Evolutionary conservation across 1,140 invertebrate genomes (phyloP).

Genomic region (Drosophila bocqueti): DNA sequence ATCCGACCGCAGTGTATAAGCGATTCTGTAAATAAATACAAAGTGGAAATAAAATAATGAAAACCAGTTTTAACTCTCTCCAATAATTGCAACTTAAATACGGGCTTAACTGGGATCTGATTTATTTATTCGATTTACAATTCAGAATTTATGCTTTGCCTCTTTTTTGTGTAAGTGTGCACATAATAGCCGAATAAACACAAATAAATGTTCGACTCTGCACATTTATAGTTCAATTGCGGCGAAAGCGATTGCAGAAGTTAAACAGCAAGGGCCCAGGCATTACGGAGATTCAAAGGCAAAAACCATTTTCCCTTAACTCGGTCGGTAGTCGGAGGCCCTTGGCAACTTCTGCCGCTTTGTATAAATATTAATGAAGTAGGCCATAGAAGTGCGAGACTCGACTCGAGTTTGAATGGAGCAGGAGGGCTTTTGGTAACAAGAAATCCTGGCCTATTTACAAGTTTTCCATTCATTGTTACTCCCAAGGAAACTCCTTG

Average conservation of each 20-base stretch:
- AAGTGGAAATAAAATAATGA: slow-evolving; percentile 55
- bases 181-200: slow-evolving; percentile 42
- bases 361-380: slow-evolving; percentile 83
- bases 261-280: slow-evolving; percentile 12
- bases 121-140: slow-evolving; percentile 37
- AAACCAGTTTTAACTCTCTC: slow-evolving; percentile 38
- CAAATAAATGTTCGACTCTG: slow-evolving; percentile 42
- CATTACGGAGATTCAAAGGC: slow-evolving; percentile 61
- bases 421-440: slow-evolving; percentile 61
- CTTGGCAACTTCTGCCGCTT: slow-evolving; percentile 41
- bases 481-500: not conserved
- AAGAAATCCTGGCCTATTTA: slow-evolving; percentile 80
- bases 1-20: slow-evolving; percentile 29
- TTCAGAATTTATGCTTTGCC: slow-evolving; percentile 9
- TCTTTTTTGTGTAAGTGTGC: not conserved
- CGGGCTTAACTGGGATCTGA: slow-evolving; percentile 18
- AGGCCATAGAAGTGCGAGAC: slow-evolving; percentile 71
- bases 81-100: slow-evolving; percentile 28
- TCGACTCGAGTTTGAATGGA: slow-evolving; percentile 56
- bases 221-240: slow-evolving; percentile 71
- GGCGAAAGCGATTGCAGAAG: slow-evolving; percentile 24
- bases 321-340: slow-evolving; percentile 4
- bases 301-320: slow-evolving; percentile 11
- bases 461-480: slow-evolving; percentile 50
- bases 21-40: slow-evolving; percentile 59